Percentiles rank a stretch among this genome's conserved stretches.
These are phyloP conservation scores for Cephus spinipes DNA, from an alignment of 2,888 invertebrate genomes.

Conservation along the genomic window DNA sequence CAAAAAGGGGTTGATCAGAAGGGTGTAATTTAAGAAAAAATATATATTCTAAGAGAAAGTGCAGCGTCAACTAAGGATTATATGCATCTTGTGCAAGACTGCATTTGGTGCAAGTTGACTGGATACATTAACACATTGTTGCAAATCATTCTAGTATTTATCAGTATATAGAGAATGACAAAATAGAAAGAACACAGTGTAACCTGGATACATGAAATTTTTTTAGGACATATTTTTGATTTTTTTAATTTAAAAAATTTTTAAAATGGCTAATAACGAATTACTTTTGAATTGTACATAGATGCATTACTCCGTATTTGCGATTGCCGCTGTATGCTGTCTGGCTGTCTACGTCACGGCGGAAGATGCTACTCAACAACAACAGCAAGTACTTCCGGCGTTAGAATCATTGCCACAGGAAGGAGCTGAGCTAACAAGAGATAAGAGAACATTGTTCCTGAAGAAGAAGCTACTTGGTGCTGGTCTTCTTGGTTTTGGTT, in stretches of 20 bases:
- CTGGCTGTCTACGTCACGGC: slow-evolving; percentile 32
- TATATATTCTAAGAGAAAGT: background rate
- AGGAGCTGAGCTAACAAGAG: slow-evolving; percentile 39
- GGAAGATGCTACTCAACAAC: slow-evolving; percentile 18
- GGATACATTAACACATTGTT: background rate
- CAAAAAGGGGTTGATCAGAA: background rate
- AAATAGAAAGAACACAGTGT: background rate
- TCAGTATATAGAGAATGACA: background rate
- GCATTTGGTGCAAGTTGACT: background rate
- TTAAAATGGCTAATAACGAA: background rate
- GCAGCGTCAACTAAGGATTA: background rate
- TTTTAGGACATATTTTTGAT: background rate
- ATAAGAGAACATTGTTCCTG: slow-evolving; percentile 56
- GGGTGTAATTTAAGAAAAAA: background rate
- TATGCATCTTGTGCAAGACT: background rate
- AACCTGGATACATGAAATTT: background rate
- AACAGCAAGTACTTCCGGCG: slow-evolving; percentile 24
- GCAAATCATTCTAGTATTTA: background rate
- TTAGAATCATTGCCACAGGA: slow-evolving; percentile 23
- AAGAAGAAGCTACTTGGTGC: slow-evolving; percentile 62
- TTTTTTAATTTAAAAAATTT: background rate
- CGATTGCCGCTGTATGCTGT: slow-evolving; percentile 39
- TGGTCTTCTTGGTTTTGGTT: slow-evolving; percentile 59
- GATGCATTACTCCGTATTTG: slow-evolving; percentile 43
- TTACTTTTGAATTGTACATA: slow-evolving; percentile 14